Evolutionary conservation across 1,140 invertebrate genomes (phyloP).

Genomic region (Berghia stephanieae): DNA sequence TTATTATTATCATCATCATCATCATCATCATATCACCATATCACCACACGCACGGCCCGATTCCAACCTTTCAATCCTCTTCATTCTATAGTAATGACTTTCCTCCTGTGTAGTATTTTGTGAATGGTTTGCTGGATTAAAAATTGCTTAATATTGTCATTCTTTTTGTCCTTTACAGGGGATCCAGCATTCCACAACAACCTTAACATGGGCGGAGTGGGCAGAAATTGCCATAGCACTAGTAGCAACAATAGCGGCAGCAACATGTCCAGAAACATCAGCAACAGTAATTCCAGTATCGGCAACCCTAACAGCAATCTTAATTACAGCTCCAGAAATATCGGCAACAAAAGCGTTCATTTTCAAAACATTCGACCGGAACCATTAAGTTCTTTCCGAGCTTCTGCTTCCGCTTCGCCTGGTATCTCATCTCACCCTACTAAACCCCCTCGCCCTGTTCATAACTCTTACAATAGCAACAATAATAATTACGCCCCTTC

Average conservation of each 20-base stretch:
- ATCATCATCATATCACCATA: too few relatives aligned
- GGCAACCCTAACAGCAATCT: neutral
- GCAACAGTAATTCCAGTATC: neutral
- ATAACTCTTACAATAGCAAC: neutral
- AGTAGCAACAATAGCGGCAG: constrained; percentile 11
- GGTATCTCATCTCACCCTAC: neutral
- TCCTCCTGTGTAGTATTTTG: too few relatives aligned
- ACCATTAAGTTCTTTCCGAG: neutral
- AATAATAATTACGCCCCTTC: too few relatives aligned
- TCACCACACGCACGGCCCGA: too few relatives aligned
- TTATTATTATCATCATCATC: too few relatives aligned
- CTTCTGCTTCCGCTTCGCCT: neutral
- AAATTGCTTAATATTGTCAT: too few relatives aligned
- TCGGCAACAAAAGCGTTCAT: constrained; percentile 15
- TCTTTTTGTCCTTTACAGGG: constrained; percentile 27
- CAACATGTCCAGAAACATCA: constrained; percentile 16
- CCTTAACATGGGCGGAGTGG: constrained; percentile 21
- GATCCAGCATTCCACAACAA: constrained; percentile 33
- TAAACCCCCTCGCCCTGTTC: neutral
- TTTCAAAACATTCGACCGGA: constrained; percentile 32
- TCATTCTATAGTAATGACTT: too few relatives aligned
- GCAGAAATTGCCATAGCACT: constrained; percentile 19
- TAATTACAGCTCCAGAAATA: neutral
- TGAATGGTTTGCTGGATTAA: too few relatives aligned
- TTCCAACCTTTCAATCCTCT: too few relatives aligned